Percentiles rank a stretch among this genome's conserved stretches.
phyloP scores from a whole-genome alignment of 2,113 vertebrate genomes.

The Orthochromis indermauri region DNA sequence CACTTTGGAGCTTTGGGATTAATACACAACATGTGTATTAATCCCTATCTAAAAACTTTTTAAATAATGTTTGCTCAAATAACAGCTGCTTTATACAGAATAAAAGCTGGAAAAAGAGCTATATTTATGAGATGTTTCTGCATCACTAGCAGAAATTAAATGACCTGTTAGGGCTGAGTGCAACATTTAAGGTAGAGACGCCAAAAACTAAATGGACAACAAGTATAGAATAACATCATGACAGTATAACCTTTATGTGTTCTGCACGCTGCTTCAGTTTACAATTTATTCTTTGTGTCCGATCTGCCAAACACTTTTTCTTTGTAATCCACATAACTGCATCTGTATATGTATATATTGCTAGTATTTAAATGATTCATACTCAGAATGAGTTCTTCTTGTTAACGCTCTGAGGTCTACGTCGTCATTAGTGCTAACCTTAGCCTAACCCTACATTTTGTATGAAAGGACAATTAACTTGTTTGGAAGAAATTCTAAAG shows the following conservation, averaged over 20 bases:
- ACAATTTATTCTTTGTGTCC: background rate
- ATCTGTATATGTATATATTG: fast-evolving
- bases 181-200: fast-evolving
- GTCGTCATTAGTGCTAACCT: background rate
- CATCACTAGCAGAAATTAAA: background rate
- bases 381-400: background rate
- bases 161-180: background rate
- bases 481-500: background rate
- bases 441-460: background rate
- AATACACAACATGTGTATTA: background rate
- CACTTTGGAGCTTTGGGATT: background rate
- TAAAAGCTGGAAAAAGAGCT: fast-evolving
- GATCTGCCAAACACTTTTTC: no score
- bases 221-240: background rate
- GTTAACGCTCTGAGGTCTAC: fast-evolving
- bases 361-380: background rate
- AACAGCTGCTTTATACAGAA: background rate
- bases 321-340: background rate
- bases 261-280: background rate
- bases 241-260: background rate
- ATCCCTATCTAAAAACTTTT: background rate
- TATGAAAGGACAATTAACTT: background rate
- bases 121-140: background rate
- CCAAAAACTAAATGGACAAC: background rate
- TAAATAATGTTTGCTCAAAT: background rate